A percentile compares a stretch with the other conserved stretches of the same genome.
These are phyloP conservation scores for Hestina assimilis DNA, from an alignment of 1,140 invertebrate genomes.

Conservation along the genomic window DNA sequence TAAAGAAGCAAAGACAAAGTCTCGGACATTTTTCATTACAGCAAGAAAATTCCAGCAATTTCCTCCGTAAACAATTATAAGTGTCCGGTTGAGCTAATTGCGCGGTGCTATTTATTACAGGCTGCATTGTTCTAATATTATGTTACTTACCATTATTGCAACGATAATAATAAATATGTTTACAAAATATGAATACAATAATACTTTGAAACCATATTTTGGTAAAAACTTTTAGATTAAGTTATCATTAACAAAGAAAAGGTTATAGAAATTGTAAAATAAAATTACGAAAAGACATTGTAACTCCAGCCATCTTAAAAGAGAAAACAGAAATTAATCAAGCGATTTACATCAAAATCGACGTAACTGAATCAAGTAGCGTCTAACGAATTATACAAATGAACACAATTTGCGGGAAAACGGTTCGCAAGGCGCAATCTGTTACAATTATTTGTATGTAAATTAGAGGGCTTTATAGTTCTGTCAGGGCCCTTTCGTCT, in stretches of 20 bases:
- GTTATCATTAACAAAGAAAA: neutral
- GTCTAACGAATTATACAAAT: constrained; percentile 42
- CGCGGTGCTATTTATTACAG: constrained; percentile 24
- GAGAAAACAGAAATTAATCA: constrained; percentile 30
- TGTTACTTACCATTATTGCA: neutral
- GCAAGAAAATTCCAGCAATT: constrained; percentile 35
- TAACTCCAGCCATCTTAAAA: constrained; percentile 12
- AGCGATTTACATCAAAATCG: constrained; percentile 28
- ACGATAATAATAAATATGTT: neutral
- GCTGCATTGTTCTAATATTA: neutral
- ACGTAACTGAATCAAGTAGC: constrained; percentile 33
- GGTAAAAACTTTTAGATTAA: too few relatives aligned
- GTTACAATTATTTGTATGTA: constrained; percentile 61
- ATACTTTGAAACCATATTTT: too few relatives aligned
- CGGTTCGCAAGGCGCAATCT: constrained; percentile 37
- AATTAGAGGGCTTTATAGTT: constrained; percentile 39
- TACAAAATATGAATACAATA: too few relatives aligned
- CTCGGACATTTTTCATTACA: constrained; percentile 64
- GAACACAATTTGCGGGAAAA: constrained; percentile 37
- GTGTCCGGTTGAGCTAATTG: constrained; percentile 46
- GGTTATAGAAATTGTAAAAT: neutral
- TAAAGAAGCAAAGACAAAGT: constrained; percentile 62
- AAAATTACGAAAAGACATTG: neutral
- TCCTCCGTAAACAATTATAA: constrained; percentile 61
- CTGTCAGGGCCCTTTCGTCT: constrained; percentile 27